These are phyloP conservation scores for Cryptotermes secundus DNA, from an alignment of 1,140 invertebrate species.

Conservation along the genomic window DNA sequence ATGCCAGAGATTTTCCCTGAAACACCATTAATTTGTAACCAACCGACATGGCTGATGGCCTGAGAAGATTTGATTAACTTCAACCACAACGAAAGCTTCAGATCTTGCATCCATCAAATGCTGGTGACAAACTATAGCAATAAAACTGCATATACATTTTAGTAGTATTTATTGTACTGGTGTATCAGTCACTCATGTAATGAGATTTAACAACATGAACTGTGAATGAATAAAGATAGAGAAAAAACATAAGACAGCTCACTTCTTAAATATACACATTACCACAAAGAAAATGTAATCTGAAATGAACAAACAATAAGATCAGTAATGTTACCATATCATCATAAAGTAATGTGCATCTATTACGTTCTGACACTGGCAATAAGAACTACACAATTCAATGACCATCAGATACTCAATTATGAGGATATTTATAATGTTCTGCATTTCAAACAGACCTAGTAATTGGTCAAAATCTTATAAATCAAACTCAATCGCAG, in stretches of 20 bases:
- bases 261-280: no score
- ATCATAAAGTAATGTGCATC: background rate
- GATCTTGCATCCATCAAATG: no score
- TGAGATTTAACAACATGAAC: background rate
- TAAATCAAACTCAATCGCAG: background rate
- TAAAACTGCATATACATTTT: no score
- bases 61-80: no score
- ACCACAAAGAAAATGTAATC: background rate
- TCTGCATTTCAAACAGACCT: background rate
- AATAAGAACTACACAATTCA: slow-evolving; percentile 3
- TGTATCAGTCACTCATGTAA: background rate
- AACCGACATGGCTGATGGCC: no score
- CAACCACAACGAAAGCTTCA: no score
- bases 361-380: background rate
- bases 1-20: no score
- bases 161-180: no score
- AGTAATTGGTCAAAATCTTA: background rate
- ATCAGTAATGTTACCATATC: background rate
- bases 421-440: background rate
- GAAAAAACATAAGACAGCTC: background rate
- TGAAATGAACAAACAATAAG: background rate
- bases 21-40: no score
- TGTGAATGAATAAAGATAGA: background rate
- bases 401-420: background rate
- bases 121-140: no score